Evolutionary conservation across 2,113 vertebrate species (phyloP).

Genomic region (Mus spicilegus): DNA sequence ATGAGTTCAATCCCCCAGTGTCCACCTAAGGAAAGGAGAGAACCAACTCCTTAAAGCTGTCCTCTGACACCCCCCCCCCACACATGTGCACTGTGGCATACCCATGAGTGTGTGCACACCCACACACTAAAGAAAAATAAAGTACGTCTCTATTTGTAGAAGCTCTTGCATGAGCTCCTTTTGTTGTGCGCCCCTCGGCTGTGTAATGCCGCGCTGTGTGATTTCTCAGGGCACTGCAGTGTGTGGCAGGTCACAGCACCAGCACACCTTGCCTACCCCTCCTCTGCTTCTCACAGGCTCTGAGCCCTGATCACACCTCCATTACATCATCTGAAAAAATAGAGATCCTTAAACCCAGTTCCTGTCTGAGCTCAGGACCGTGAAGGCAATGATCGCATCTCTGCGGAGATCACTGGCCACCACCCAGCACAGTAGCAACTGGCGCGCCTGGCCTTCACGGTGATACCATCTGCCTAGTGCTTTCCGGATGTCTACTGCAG

Average conservation of each 20-base stretch:
- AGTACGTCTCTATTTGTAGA: background rate
- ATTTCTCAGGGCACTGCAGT: background rate
- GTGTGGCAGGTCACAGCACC: accelerated
- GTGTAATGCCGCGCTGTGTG: background rate
- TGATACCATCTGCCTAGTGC: background rate
- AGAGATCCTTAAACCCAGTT: background rate
- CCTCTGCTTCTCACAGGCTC: background rate
- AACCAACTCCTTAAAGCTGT: background rate
- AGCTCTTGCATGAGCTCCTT: background rate
- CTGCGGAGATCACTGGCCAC: background rate
- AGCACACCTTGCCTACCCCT: accelerated
- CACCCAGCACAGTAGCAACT: background rate
- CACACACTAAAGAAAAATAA: background rate
- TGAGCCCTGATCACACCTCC: background rate
- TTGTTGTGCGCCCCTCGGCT: background rate
- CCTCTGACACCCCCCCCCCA: background rate
- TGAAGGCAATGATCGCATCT: background rate
- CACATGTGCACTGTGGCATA: background rate
- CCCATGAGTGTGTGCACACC: background rate
- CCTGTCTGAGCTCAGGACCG: background rate
- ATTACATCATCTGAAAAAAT: background rate
- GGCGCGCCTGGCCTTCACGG: background rate
- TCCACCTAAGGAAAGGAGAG: background rate
- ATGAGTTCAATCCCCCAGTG: background rate
- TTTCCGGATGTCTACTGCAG: no score